Evolutionary conservation across 2,797 vertebrate species (phyloP).

Genomic region (Mionectes olivaceus): DNA sequence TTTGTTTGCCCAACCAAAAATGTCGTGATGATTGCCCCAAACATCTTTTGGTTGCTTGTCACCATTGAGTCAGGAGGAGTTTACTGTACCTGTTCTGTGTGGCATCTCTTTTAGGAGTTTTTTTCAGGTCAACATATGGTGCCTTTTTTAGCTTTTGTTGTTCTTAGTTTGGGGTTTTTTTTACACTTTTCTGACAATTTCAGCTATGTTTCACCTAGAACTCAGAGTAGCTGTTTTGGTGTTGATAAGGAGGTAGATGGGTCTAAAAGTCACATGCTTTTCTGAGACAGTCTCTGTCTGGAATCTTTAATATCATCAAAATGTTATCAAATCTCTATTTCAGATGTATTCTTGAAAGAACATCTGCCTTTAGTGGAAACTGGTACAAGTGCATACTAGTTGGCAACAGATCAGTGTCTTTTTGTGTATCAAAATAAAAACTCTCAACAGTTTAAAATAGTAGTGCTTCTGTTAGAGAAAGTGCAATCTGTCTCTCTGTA

Average conservation of each 20-base stretch:
- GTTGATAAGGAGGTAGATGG: rapidly evolving
- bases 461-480: not conserved
- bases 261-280: not conserved
- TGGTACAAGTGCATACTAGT: not conserved
- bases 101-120: not conserved
- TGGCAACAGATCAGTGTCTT: not conserved
- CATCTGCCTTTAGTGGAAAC: not conserved
- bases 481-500: not conserved
- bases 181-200: not conserved
- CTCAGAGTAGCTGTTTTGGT: not conserved
- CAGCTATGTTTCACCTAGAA: not conserved
- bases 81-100: not conserved
- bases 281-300: not conserved
- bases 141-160: not conserved
- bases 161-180: not conserved
- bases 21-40: not conserved
- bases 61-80: not conserved
- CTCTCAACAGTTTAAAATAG: not conserved
- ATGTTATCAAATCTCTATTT: not conserved
- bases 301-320: not conserved
- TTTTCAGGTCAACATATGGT: not conserved
- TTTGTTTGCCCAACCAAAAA: not conserved
- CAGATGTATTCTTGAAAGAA: not conserved
- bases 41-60: not conserved
- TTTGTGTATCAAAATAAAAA: not conserved